These are phyloP conservation scores for Archaeoteleia sp. DNA, from an alignment of 2,888 invertebrate genomes.

Conservation along the genomic window DNA sequence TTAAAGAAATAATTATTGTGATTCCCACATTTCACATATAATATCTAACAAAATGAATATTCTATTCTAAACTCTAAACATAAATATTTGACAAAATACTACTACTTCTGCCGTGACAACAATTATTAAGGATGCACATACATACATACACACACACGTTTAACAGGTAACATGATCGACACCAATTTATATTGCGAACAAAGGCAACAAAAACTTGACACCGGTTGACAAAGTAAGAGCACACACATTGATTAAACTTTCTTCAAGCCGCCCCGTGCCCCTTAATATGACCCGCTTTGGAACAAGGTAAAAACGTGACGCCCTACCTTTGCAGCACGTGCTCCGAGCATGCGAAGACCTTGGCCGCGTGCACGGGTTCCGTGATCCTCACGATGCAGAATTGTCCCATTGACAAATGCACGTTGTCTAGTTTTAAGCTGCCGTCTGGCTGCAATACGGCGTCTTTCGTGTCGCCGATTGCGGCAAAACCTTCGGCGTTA, in stretches of 20 bases:
- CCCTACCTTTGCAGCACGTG: constrained; percentile 75
- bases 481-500: constrained; percentile 76
- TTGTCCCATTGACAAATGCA: constrained; percentile 72
- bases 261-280: constrained; percentile 1
- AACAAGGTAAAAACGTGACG: constrained; percentile 3
- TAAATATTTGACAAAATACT: no score
- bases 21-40: no score
- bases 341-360: constrained; percentile 81
- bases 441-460: constrained; percentile 77
- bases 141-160: no score
- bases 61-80: no score
- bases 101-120: no score
- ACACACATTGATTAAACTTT: constrained; percentile 17
- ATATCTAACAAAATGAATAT: no score
- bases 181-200: constrained; percentile 15
- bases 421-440: constrained; percentile 76
- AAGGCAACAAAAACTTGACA: not conserved
- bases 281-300: constrained; percentile 2
- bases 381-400: constrained; percentile 73
- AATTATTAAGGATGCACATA: no score
- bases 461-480: constrained; percentile 78
- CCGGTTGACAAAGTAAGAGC: constrained; percentile 11
- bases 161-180: constrained; percentile 2
- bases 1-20: no score
- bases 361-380: constrained; percentile 71